These are phyloP conservation scores for Anastrepha obliqua DNA, from an alignment of 1,140 invertebrate species.

Conservation along the genomic window DNA sequence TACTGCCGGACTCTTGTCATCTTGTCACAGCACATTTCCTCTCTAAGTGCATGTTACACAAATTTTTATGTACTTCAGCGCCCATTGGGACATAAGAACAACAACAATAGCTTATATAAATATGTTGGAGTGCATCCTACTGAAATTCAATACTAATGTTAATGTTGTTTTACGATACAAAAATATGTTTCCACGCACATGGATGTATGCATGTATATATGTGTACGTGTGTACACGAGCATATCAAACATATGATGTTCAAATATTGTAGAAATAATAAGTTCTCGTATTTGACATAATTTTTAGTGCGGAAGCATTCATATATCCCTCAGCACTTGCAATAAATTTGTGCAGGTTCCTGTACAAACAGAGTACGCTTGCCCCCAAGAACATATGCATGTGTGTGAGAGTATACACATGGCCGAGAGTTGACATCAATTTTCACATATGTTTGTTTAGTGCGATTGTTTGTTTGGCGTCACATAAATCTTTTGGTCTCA, in stretches of 20 bases:
- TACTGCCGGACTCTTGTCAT: slow-evolving; percentile 37
- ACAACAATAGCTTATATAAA: slow-evolving; percentile 34
- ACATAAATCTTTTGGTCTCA: slow-evolving; percentile 56
- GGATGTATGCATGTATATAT: background rate
- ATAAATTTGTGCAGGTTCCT: slow-evolving; percentile 49
- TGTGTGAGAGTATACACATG: background rate
- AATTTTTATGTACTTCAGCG: slow-evolving; percentile 60
- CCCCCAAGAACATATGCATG: background rate
- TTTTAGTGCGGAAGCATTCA: slow-evolving; percentile 46
- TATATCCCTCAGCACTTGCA: slow-evolving; percentile 38
- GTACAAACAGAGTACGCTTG: background rate
- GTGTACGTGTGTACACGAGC: background rate
- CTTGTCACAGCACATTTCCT: slow-evolving; percentile 51
- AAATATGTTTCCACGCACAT: background rate
- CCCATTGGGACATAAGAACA: background rate
- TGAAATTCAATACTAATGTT: slow-evolving; percentile 70
- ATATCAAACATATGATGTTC: too few relatives aligned
- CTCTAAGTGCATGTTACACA: slow-evolving; percentile 58
- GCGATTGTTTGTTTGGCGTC: slow-evolving; percentile 56
- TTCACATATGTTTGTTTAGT: slow-evolving; percentile 49
- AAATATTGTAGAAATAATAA: slow-evolving; percentile 46
- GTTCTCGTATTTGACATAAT: slow-evolving; percentile 48
- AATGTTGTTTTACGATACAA: slow-evolving; percentile 58
- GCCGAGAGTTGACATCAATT: background rate
- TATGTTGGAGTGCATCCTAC: slow-evolving; percentile 14